A percentile compares a stretch with the other conserved stretches of the same genome.
phyloP scores from a whole-genome alignment of 2,797 vertebrate species.

The Momotus momota region DNA sequence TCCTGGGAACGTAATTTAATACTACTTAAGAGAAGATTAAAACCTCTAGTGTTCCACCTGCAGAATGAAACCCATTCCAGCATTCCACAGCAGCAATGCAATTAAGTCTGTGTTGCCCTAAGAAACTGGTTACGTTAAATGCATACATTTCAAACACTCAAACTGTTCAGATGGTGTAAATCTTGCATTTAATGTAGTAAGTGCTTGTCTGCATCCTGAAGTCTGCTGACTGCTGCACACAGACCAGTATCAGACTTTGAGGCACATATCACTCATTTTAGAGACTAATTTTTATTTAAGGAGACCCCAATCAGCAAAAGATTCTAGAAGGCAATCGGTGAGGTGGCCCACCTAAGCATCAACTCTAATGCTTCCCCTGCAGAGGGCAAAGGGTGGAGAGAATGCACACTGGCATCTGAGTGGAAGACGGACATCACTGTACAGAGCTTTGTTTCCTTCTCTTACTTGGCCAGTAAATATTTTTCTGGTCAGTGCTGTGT shows the following conservation, averaged over 20 bases:
- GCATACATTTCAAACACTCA: background rate
- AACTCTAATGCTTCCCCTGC: background rate
- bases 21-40: conserved; percentile 15
- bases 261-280: background rate
- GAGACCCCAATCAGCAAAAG: background rate
- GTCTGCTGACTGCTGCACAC: background rate
- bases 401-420: background rate
- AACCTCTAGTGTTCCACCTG: background rate
- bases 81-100: background rate
- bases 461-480: background rate
- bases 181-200: background rate
- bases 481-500: background rate
- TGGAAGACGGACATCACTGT: background rate
- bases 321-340: background rate
- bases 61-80: background rate
- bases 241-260: background rate
- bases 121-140: conserved; percentile 23
- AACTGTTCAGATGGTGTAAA: background rate
- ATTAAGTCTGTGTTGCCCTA: conserved; percentile 9
- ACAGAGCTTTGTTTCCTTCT: background rate
- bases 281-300: background rate
- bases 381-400: background rate
- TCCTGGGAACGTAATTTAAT: background rate
- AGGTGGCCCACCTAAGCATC: background rate
- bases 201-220: background rate